Base-by-base conservation (phyloP, 2,113 vertebrate genomes). In the Thunnus thynnus region DNA sequence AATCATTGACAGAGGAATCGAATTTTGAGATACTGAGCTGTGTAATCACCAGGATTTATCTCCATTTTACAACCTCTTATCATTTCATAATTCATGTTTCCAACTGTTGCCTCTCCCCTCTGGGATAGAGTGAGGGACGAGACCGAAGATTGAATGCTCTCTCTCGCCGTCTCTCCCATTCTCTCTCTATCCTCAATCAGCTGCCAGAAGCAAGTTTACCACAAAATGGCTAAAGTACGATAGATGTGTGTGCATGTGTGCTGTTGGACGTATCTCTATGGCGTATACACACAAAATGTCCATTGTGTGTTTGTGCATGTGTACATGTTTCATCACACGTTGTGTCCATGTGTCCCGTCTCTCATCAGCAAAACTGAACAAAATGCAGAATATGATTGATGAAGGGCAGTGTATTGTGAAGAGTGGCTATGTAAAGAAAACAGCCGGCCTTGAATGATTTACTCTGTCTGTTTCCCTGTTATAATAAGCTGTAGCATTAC, bases 21-120 rank as follows among this genome's bases (percentile, higher is more conserved):
- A 90, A 90, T 91, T 88, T 86, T 78, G 70, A 81, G 86, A 89
- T 76, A 87, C 58, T 76, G 82, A 90, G 86, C 83, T 78, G 82
- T 85, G 89, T 93, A 93, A 94, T 94, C 87, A 88, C 78, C 55
- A 2, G 86, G 86, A 91, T 93, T 91, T 91, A 94, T 92, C 89
- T 92, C 82, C 82, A 89, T 93, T 93, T 91, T 93, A 90, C 91
- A 93, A 84, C 84, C 88, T 90, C 82, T 89, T 90, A 92, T 87
- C 78, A 78, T 90, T 88, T 89, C 76, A 88, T 91, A 92, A 93
- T 89, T 92, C 85, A 92, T 76, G 83, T 82, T 81, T 92, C 80
- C 90, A 92, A 92, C 89, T 92, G 92, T 92, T 93, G 89, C 80
- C 79, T 83, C 65, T 85, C 32, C 76, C 85, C 76, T 84, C 73